A percentile compares a stretch with the other conserved stretches of the same genome.
phyloP scores from a whole-genome alignment of 2,113 vertebrate genomes.

The Numida meleagris region DNA sequence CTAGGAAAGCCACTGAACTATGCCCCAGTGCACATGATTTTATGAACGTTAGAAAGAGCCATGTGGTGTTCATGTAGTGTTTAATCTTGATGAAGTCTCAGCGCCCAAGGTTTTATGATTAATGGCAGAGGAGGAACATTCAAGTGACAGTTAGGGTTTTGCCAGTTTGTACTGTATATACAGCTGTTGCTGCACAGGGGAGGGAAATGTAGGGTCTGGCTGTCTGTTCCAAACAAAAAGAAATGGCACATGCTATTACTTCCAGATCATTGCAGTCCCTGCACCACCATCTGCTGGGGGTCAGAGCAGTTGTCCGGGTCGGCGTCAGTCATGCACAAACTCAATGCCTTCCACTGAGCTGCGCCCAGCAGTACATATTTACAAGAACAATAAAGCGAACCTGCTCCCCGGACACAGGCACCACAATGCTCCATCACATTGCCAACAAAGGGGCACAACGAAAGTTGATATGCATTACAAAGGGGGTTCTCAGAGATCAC shows the following conservation, averaged over 20 bases:
- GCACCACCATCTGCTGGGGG: constrained; percentile 88
- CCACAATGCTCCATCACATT: constrained; percentile 81
- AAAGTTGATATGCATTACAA: constrained; percentile 88
- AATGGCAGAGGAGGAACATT: background rate
- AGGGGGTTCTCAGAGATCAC: constrained; percentile 46
- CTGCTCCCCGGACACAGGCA: constrained; percentile 76
- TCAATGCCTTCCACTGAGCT: constrained; percentile 78
- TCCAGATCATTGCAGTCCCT: constrained; percentile 87
- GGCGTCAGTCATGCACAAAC: constrained; percentile 78
- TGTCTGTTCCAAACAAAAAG: constrained; percentile 85
- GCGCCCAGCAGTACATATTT: constrained; percentile 78
- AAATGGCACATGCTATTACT: constrained; percentile 91
- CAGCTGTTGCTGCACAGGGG: constrained; percentile 67
- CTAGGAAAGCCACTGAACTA: background rate
- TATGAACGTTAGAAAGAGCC: constrained; percentile 8
- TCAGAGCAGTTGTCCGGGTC: constrained; percentile 86
- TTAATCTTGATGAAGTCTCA: constrained; percentile 1
- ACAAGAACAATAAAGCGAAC: constrained; percentile 86
- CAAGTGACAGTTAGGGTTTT: constrained; percentile 62
- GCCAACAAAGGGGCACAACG: constrained; percentile 75
- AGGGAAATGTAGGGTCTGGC: constrained; percentile 71
- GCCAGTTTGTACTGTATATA: constrained; percentile 55
- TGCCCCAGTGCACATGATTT: background rate
- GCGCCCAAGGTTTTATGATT: background rate
- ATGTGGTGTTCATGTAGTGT: background rate